Conservation (phyloP, 1,140 invertebrate species). For the Daktulosphaira vitifoliae region DNA sequence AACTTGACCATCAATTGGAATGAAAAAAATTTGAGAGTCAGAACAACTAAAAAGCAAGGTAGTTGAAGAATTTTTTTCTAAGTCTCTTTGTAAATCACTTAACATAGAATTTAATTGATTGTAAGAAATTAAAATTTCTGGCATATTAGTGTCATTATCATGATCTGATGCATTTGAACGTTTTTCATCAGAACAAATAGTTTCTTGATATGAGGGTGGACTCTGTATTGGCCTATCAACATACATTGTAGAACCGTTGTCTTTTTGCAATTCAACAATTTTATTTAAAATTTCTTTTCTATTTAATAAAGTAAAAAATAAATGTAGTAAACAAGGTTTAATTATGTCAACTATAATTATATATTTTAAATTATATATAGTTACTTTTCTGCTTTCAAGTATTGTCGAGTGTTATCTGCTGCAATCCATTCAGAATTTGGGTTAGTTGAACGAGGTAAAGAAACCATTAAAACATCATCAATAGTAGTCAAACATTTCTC, state of each 20-base stretch:
- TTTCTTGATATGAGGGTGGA: constrained; percentile 22
- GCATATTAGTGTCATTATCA: no score
- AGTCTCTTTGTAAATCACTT: not conserved
- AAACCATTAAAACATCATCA: not conserved
- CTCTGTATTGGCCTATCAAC: constrained; percentile 10
- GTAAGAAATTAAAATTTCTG: not conserved
- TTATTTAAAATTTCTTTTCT: constrained; percentile 24
- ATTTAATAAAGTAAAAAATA: not conserved
- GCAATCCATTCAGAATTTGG: not conserved
- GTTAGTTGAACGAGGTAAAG: not conserved
- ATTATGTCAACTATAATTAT: not conserved
- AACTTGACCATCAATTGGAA: constrained; percentile 9
- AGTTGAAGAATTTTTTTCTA: not conserved
- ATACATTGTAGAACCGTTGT: constrained; percentile 1
- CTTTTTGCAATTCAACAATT: constrained; percentile 11
- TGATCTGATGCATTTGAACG: not conserved
- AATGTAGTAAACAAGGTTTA: not conserved
- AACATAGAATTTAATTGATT: not conserved
- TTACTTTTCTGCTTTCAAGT: constrained; percentile 20
- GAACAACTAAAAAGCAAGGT: constrained; percentile 9
- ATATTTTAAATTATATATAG: not conserved
- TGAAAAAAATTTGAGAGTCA: constrained; percentile 15
- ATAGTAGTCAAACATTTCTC: constrained; percentile 15
- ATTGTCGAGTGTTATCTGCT: constrained; percentile 7
- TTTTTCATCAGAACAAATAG: constrained; percentile 1